Conservation (phyloP, 1,140 invertebrate species). For the Brachionus angularis region DNA sequence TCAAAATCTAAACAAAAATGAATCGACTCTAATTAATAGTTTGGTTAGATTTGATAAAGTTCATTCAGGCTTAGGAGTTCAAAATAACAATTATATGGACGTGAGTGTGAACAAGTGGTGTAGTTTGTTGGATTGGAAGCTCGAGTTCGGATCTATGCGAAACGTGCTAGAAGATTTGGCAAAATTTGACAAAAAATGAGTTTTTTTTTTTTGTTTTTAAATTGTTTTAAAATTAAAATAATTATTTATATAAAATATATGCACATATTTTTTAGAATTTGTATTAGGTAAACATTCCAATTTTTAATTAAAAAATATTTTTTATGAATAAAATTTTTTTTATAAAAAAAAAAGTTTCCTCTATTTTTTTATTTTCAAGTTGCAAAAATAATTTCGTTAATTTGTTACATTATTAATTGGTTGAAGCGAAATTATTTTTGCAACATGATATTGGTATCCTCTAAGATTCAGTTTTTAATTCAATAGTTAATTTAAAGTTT, state of each 20-base stretch:
- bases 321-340: neutral
- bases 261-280: neutral
- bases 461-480: too few relatives aligned
- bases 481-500: too few relatives aligned
- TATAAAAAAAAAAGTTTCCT: constrained; percentile 9
- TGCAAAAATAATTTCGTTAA: too few relatives aligned
- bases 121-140: constrained; percentile 25
- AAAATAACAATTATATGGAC: neutral
- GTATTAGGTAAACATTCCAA: neutral
- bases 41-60: too few relatives aligned
- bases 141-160: neutral
- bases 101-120: constrained; percentile 14
- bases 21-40: neutral
- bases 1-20: neutral
- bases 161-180: constrained; percentile 4
- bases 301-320: neutral
- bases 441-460: too few relatives aligned
- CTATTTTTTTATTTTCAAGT: neutral
- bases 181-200: neutral
- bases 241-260: neutral
- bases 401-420: too few relatives aligned
- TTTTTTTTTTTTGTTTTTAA: neutral
- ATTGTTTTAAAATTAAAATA: constrained; percentile 7
- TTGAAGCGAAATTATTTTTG: too few relatives aligned
- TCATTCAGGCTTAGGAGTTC: neutral